Evolutionary conservation across 2,888 invertebrate genomes (phyloP), one percentile per base, ranked within the genome.

Genomic region (Leptopterna dolabrata): DNA sequence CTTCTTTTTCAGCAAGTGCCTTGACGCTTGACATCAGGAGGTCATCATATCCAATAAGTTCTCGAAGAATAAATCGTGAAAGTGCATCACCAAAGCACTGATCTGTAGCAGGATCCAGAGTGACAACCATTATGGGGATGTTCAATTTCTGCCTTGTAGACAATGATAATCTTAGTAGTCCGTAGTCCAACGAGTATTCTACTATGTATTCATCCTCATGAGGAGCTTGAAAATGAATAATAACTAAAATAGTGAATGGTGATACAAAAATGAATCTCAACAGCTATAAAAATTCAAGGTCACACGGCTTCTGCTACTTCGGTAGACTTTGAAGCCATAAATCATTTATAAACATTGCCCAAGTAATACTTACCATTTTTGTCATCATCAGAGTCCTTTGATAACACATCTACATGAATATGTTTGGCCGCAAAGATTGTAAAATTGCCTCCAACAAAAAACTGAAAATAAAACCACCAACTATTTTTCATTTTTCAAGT

Each of bases 151-250:
- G 95, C 9, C 99, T 94, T 0, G 98, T 97, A 82, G 95, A 95
- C 0, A 97, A 96, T 2, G 97, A 97, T 6, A 99, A 93, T 0
- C 99, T 94, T 43, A 99, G 93, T 91, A 99, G 97, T 0, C 99
- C 99, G 92, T 99, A 99, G 92, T 99, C 98, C 90, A 99, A 93
- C 0, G 99, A 97, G 93, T 99, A 99, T 92, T 99, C 99, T 1
- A 99, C 96, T 78, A 99, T 98, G 92, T 99, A 99, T 91, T 97
- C 97, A 91, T 98, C 98, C 90, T 97, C 97, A 91, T 94, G 92
- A 94, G 94, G 94, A 82, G 94, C 93, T 94, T 90, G 88, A 91
- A 91, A 89, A 89, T 55, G 29, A 87, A 76, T 80, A 30, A 76
- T n/a, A 30, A 81, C 51, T 81, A 11, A 7, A 36, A 36, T 7